Percentiles rank a stretch among this genome's conserved stretches.
Evolutionary conservation across 2,888 invertebrate species (phyloP).

Genomic region (Busseola fusca): DNA sequence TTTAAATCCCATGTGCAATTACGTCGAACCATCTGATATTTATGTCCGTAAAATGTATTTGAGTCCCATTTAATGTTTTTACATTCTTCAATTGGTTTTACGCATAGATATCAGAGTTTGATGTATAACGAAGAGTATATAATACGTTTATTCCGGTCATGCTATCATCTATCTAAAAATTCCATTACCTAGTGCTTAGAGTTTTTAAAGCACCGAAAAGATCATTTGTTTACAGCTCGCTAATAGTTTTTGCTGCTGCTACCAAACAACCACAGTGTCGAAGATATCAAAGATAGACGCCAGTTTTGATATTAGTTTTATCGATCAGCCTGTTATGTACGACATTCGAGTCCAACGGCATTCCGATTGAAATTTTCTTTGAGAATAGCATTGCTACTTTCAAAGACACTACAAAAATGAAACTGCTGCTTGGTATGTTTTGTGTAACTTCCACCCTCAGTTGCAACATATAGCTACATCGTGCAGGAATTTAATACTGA

Average conservation of each 20-base stretch:
- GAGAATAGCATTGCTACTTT: constrained; percentile 34
- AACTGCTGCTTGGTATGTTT: constrained; percentile 39
- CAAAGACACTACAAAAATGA: constrained; percentile 36
- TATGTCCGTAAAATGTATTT: constrained; percentile 28
- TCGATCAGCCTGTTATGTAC: constrained; percentile 43
- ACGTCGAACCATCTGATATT: constrained; percentile 38
- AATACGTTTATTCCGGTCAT: constrained; percentile 63
- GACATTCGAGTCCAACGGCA: constrained; percentile 28
- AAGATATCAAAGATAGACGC: constrained; percentile 41
- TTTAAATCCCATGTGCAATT: constrained; percentile 32
- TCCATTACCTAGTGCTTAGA: constrained; percentile 60
- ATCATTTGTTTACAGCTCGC: constrained; percentile 58
- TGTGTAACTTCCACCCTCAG: constrained; percentile 22
- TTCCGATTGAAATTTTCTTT: constrained; percentile 42
- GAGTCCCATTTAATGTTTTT: background rate
- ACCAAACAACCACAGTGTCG: constrained; percentile 47
- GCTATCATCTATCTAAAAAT: constrained; percentile 68
- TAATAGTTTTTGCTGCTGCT: constrained; percentile 39
- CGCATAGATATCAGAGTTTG: background rate
- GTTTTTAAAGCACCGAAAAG: constrained; percentile 51
- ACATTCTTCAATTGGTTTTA: constrained; percentile 15
- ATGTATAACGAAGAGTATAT: constrained; percentile 41
- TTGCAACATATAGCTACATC: constrained; percentile 18
- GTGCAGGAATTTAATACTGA: constrained; percentile 39
- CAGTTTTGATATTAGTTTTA: constrained; percentile 57